These are phyloP conservation scores for Drosophila pseudotalamancana DNA, from an alignment of 2,888 invertebrate genomes.

Conservation along the genomic window DNA sequence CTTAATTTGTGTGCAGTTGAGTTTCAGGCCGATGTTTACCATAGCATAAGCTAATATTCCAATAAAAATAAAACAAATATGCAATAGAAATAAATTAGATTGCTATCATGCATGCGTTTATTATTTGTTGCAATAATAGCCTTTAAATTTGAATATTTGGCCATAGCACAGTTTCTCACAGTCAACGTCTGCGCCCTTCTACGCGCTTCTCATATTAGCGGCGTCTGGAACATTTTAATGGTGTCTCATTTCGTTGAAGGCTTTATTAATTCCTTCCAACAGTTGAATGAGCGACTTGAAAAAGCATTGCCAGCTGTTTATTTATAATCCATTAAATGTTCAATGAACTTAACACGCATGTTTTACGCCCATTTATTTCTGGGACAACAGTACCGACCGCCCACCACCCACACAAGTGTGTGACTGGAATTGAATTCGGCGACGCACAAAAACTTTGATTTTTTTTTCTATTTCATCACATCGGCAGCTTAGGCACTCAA, in stretches of 20 bases:
- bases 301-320: constrained; percentile 40
- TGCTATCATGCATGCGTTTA: neutral
- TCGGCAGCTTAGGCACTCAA: constrained; percentile 65
- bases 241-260: constrained; percentile 3
- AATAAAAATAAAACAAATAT: neutral
- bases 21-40: neutral
- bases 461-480: constrained; percentile 42
- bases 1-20: constrained; percentile 3
- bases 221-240: constrained; percentile 45
- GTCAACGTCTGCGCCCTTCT: neutral
- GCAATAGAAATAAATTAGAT: neutral
- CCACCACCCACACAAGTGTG: constrained; percentile 54
- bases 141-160: neutral
- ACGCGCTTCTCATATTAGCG: neutral
- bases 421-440: constrained; percentile 64
- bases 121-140: neutral
- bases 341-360: constrained; percentile 69
- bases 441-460: constrained; percentile 32
- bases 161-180: neutral
- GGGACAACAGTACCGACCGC: constrained; percentile 39
- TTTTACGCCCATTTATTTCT: constrained; percentile 42
- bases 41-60: neutral
- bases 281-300: constrained; percentile 48
- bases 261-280: constrained; percentile 26
- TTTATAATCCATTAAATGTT: constrained; percentile 72